These are phyloP conservation scores for Bucorvus abyssinicus DNA, from an alignment of 2,797 vertebrate genomes.

Conservation along the genomic window DNA sequence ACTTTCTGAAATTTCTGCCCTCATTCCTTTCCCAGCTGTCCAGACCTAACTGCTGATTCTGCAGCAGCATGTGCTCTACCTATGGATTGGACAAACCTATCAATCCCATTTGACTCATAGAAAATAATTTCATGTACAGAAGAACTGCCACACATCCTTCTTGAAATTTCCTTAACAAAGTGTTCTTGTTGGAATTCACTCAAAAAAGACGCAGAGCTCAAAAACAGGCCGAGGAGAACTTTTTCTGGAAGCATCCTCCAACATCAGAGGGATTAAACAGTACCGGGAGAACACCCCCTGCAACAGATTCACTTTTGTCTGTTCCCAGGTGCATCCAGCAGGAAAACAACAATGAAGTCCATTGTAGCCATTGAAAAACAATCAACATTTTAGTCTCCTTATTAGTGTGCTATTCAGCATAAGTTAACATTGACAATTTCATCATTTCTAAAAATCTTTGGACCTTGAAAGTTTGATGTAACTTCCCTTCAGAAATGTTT, in stretches of 20 bases:
- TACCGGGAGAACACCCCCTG: neutral
- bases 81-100: neutral
- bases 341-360: neutral
- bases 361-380: neutral
- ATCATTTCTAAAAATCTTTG: neutral
- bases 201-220: neutral
- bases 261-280: neutral
- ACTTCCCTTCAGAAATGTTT: neutral
- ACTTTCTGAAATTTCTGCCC: neutral
- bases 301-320: neutral
- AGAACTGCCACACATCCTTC: neutral
- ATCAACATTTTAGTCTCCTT: neutral
- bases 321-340: neutral
- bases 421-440: neutral
- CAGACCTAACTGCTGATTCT: neutral
- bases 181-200: neutral
- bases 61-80: neutral
- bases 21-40: neutral
- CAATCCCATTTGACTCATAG: neutral
- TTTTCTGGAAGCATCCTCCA: neutral
- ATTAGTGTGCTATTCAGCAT: neutral
- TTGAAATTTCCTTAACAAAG: neutral
- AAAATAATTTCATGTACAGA: neutral
- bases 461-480: neutral
- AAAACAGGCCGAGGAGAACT: neutral